Conservation (phyloP, 2,888 invertebrate genomes). For the Drosophila engyochracea region DNA sequence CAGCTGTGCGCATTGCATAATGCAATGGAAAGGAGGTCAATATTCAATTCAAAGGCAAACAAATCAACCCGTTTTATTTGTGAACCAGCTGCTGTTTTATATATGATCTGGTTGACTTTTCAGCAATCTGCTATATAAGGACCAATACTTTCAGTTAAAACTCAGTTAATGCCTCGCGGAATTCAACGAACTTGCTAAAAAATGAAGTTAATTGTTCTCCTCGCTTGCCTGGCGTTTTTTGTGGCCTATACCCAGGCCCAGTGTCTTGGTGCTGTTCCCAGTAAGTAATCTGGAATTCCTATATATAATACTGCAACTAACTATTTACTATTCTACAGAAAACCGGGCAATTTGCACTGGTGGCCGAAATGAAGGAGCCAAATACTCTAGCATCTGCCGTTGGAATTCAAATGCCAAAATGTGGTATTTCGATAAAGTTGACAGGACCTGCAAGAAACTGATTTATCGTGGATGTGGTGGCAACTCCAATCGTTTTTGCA, state of each 20-base stretch:
- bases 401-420: too few species aligned
- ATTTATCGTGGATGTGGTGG: too few species aligned
- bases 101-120: not conserved
- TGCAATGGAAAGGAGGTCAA: not conserved
- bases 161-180: not conserved
- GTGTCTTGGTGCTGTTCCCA: not conserved
- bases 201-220: conserved; percentile 46
- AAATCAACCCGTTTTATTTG: not conserved
- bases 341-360: too few species aligned
- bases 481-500: too few species aligned
- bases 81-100: not conserved
- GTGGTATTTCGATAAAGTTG: too few species aligned
- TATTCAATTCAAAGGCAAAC: not conserved
- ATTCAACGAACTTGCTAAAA: not conserved
- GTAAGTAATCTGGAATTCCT: not conserved
- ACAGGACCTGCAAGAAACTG: too few species aligned
- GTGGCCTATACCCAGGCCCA: conserved; percentile 30
- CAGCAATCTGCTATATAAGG: not conserved
- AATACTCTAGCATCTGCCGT: too few species aligned
- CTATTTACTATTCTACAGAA: too few species aligned
- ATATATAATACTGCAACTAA: too few species aligned
- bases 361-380: too few species aligned
- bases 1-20: not conserved
- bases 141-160: not conserved
- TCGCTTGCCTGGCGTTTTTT: conserved; percentile 31